These are phyloP conservation scores for Alces alces DNA, from an alignment of 2,113 vertebrate species.

Conservation along the genomic window DNA sequence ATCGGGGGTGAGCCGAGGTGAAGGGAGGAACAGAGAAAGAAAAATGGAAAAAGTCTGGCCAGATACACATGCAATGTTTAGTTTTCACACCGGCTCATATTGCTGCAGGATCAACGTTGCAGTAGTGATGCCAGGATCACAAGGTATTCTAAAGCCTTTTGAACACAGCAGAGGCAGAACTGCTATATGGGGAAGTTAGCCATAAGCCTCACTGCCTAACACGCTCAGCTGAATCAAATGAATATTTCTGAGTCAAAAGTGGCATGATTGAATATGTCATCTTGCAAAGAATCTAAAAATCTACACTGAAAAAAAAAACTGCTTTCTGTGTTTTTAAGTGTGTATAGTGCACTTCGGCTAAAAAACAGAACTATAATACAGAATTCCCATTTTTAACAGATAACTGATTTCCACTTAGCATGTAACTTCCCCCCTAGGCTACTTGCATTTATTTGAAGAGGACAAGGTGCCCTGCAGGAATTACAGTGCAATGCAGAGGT, in stretches of 20 bases:
- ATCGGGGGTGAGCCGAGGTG: background rate
- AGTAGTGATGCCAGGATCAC: background rate
- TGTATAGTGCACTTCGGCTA: background rate
- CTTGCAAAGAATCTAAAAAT: background rate
- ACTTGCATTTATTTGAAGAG: background rate
- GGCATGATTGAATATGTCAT: background rate
- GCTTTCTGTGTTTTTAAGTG: background rate
- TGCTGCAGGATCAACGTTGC: background rate
- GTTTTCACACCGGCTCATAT: background rate
- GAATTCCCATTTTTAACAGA: background rate
- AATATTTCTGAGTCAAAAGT: constrained; percentile 3
- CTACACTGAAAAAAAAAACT: background rate
- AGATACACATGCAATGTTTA: background rate
- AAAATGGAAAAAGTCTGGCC: background rate
- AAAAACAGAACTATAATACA: background rate
- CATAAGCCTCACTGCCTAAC: background rate
- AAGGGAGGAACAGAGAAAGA: background rate
- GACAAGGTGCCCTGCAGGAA: background rate
- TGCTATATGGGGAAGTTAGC: background rate
- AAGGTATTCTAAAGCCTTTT: background rate
- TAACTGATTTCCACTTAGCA: background rate
- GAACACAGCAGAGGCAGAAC: background rate
- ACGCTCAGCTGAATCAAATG: background rate
- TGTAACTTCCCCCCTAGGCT: background rate
- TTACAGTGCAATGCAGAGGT: background rate